Percentiles rank a stretch among this genome's conserved stretches.
Conservation (phyloP, 2,113 vertebrate genomes). For the Dromas ardeola region DNA sequence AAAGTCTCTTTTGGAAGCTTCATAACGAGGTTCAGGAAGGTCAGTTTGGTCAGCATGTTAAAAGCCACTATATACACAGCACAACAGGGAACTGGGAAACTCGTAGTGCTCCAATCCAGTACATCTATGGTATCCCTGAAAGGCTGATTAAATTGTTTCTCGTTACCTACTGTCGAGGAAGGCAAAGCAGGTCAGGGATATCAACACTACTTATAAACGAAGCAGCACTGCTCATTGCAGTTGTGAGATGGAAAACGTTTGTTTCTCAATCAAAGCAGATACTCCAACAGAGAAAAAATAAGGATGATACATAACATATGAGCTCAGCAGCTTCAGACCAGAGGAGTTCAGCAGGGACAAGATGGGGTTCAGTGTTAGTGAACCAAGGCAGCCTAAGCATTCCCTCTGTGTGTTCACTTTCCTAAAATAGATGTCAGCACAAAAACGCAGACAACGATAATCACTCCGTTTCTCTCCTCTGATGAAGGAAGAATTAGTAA, state of each 20-base stretch:
- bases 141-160: not conserved
- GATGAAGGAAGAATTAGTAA: not conserved
- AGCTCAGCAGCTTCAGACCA: not conserved
- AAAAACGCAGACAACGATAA: not conserved
- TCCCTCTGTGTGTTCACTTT: not conserved
- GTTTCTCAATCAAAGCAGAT: not conserved
- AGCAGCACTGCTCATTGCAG: not conserved
- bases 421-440: not conserved
- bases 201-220: not conserved
- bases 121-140: not conserved
- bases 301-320: not conserved
- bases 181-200: not conserved
- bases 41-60: not conserved
- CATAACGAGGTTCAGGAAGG: not conserved
- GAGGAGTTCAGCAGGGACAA: not conserved
- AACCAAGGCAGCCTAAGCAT: not conserved
- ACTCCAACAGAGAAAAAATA: not conserved
- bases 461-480: not conserved
- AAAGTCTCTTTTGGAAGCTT: not conserved
- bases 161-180: not conserved
- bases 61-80: not conserved
- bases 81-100: not conserved
- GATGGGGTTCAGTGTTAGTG: not conserved
- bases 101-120: not conserved
- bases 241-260: not conserved